Base-by-base conservation (phyloP, 2,113 vertebrate species). In the Leuciscus idus region DNA sequence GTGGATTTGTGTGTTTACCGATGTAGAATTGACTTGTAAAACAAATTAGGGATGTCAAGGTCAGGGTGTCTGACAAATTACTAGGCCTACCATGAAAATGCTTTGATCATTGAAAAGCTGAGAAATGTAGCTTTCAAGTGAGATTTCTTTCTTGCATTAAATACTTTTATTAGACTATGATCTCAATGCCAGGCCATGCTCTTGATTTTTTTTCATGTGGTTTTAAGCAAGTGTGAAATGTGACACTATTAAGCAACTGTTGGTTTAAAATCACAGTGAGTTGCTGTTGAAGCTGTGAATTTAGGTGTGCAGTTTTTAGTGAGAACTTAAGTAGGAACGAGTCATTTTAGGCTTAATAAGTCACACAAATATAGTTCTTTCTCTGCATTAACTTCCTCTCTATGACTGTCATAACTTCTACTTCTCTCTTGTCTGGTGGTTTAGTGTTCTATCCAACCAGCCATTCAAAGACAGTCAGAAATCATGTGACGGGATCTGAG, bases 401-500 rank as follows among this genome's bases (percentile, higher is more conserved):
- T 10, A 15, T 39, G 21, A 55, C 13, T 55, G 80, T 66, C 43
- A 82, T 15, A 73, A 12, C 50, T 74, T 84, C 82, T 73, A 59
- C 82, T 84, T 84, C 81, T 83, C 81, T 73, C 19, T 84, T 73
- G 64, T 43, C 23, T 26, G 66, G 15, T 52, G 50, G 50, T 72
- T 23, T 36, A 83, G 26, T 19, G 66, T 43, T 84, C 68, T 82
- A 0, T 62, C 64, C 30, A 15, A 48, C 8, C 39, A 48, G 17
- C 15, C 7, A 48, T 81, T 43, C 2, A 10, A 43, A 43, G 78
- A 26, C 6, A 70, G 64, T 59, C 23, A 39, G 50, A 73, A 74
- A 19, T 84, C 82, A 84, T 73, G 82, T 84, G 81, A 57, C 7
- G 28, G 30, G 13, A 57, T 73, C 52, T 85, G 62, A 68, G 86